Conservation (phyloP, 2,888 invertebrate genomes). For the Leptinotarsa tumamoca region DNA sequence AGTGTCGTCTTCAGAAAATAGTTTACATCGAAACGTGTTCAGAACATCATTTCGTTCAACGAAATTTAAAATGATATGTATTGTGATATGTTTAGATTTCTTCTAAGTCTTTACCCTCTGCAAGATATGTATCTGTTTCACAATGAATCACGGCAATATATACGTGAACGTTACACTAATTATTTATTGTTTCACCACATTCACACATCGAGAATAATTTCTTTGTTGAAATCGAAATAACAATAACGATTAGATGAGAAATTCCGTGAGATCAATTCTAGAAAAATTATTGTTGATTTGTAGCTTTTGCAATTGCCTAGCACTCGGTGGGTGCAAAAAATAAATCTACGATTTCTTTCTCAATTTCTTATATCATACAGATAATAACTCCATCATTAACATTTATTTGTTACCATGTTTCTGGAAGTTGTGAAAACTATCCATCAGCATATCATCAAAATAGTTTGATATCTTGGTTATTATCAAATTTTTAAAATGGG, state of each 20-base stretch:
- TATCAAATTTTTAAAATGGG: no score
- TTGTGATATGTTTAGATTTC: constrained; percentile 42
- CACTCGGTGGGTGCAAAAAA: no score
- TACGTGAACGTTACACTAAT: constrained; percentile 40
- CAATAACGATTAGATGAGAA: neutral
- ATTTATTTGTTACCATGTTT: no score
- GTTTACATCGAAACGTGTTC: neutral
- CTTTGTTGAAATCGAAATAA: constrained; percentile 24
- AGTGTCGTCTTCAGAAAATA: neutral
- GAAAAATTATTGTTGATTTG: neutral
- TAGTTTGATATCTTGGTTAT: no score
- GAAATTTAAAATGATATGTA: constrained; percentile 40
- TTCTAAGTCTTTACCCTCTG: constrained; percentile 45
- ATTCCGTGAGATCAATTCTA: constrained; percentile 7
- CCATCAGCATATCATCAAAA: no score
- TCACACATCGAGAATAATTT: constrained; percentile 47
- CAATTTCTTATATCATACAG: no score
- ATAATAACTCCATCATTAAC: no score
- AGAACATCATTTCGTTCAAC: neutral
- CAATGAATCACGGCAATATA: constrained; percentile 20
- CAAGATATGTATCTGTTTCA: constrained; percentile 32
- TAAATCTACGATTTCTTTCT: no score
- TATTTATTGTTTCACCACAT: constrained; percentile 54
- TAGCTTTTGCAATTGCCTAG: no score
- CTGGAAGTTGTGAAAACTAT: no score